A percentile compares a stretch with the other conserved stretches of the same genome.
Evolutionary conservation across 2,797 vertebrate genomes (phyloP).

Genomic region (Sebastes umbrosus): DNA sequence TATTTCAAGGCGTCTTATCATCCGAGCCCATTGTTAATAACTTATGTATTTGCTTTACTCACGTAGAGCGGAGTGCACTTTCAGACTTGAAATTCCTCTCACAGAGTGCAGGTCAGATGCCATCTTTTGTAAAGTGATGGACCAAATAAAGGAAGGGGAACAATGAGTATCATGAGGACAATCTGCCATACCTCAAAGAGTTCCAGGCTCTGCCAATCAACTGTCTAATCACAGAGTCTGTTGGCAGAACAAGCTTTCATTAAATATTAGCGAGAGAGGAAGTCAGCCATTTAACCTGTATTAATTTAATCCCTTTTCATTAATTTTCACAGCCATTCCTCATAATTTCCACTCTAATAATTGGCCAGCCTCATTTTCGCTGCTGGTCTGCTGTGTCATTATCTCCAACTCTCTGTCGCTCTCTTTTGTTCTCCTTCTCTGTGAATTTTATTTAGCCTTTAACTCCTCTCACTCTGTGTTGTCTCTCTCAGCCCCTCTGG

Average conservation of each 20-base stretch:
- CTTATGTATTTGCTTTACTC: background rate
- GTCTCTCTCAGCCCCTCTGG: conserved; percentile 22
- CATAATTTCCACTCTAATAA: conserved; percentile 62
- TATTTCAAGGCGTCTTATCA: background rate
- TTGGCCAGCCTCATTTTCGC: conserved; percentile 52
- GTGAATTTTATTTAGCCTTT: conserved; percentile 48
- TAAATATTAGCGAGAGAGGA: conserved; percentile 62
- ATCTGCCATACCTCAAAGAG: conserved; percentile 57
- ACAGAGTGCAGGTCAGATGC: conserved; percentile 45
- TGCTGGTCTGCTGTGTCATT: conserved; percentile 53
- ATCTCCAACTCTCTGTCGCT: conserved; percentile 39
- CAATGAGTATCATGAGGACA: conserved; percentile 52
- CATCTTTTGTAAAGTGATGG: conserved; percentile 48
- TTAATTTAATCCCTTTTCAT: conserved; percentile 71
- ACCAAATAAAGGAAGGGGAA: conserved; percentile 43
- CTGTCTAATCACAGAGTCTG: conserved; percentile 65
- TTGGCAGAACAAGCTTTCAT: conserved; percentile 67
- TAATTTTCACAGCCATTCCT: conserved; percentile 65
- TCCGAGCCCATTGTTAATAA: conserved; percentile 3
- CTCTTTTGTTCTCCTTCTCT: conserved; percentile 45
- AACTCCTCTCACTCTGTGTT: conserved; percentile 28
- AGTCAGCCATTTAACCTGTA: conserved; percentile 71
- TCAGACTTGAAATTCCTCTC: conserved; percentile 30
- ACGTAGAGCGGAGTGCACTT: background rate
- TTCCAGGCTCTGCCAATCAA: conserved; percentile 56